Percentiles rank a stretch among this genome's conserved stretches.
Evolutionary conservation across 53 echinoderm and acorn worm species (phyloP).

Genomic region (Stichopus horrens): DNA sequence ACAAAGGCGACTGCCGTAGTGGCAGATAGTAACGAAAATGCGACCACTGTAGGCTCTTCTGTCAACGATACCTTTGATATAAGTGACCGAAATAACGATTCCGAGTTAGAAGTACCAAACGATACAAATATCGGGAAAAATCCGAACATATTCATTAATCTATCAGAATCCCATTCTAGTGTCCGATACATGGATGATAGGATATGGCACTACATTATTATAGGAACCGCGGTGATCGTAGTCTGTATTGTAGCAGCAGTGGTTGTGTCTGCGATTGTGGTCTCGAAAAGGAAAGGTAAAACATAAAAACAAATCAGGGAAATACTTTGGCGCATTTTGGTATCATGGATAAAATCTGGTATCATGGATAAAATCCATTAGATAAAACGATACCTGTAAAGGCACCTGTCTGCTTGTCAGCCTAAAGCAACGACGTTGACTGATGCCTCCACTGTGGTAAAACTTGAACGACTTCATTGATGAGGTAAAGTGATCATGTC

Average conservation of each 20-base stretch:
- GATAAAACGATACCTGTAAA: no score
- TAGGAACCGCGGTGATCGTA: background rate
- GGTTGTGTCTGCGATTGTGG: background rate
- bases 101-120: background rate
- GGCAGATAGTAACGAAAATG: background rate
- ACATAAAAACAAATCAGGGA: background rate
- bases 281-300: background rate
- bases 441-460: no score
- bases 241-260: background rate
- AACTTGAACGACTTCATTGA: no score
- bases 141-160: background rate
- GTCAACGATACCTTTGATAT: background rate
- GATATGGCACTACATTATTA: background rate
- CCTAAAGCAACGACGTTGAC: no score
- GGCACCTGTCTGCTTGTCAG: no score
- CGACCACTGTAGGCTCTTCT: background rate
- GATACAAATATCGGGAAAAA: conserved; percentile 26
- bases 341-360: no score
- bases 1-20: background rate
- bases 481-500: no score
- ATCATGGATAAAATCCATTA: no score
- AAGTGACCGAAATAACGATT: background rate
- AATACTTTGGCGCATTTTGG: no score
- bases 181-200: background rate
- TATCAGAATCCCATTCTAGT: background rate